Conservation (phyloP, 2,113 vertebrate species). For the Lamprotornis superbus region DNA sequence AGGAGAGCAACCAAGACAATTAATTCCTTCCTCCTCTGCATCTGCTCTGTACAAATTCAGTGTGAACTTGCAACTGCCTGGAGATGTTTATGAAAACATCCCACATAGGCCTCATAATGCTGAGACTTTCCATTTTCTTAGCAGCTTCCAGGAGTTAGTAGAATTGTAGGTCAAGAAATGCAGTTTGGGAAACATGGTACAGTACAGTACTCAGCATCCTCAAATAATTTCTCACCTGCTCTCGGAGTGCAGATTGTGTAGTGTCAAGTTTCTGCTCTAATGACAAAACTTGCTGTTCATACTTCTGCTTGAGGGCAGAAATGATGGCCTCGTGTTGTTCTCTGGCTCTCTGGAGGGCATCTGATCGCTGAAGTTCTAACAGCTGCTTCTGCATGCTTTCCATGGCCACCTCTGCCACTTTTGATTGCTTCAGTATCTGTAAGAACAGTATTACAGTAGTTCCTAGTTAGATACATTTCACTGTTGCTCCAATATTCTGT, state of each 20-base stretch:
- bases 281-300: constrained; percentile 77
- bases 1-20: background rate
- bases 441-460: background rate
- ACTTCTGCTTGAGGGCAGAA: constrained; percentile 80
- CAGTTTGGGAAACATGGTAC: background rate
- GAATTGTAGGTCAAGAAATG: background rate
- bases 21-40: background rate
- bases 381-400: constrained; percentile 93
- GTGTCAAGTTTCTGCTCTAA: constrained; percentile 84
- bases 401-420: constrained; percentile 84
- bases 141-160: background rate
- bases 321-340: constrained; percentile 88
- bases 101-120: background rate
- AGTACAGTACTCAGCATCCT: background rate
- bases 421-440: constrained; percentile 85
- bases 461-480: background rate
- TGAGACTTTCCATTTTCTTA: background rate
- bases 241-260: constrained; percentile 71
- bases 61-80: background rate
- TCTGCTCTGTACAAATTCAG: background rate
- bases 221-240: constrained; percentile 80
- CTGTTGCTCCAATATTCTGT: background rate
- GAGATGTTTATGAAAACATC: background rate
- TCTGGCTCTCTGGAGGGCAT: constrained; percentile 83
- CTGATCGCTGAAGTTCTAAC: constrained; percentile 85